phyloP scores from a whole-genome alignment of 2,888 invertebrate species.

The Chironomus tentans region DNA sequence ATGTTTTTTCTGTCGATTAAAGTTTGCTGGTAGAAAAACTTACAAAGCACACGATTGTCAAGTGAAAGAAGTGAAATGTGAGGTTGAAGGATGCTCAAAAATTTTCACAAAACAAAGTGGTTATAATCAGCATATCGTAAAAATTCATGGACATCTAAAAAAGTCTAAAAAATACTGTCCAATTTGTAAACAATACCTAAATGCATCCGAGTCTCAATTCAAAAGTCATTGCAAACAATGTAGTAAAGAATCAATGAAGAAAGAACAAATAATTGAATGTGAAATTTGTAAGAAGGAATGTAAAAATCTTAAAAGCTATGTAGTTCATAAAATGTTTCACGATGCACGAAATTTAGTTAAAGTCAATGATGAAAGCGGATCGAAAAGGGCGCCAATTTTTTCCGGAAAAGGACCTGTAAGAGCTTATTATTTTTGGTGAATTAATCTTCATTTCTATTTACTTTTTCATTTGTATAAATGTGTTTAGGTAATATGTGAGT shows the following conservation, averaged over 20 bases:
- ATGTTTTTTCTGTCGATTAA: conserved; percentile 1
- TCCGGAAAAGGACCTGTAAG: background rate
- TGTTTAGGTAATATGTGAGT: background rate
- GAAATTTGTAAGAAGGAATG: conserved; percentile 19
- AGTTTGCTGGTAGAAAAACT: background rate
- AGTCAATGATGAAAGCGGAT: background rate
- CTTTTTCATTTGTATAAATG: too few relatives aligned
- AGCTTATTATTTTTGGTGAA: too few relatives aligned
- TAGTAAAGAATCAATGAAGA: background rate
- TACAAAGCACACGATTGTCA: conserved; percentile 10
- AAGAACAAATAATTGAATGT: conserved; percentile 10
- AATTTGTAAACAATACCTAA: conserved; percentile 1
- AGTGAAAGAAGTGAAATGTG: conserved; percentile 9
- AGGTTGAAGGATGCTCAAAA: conserved; percentile 7
- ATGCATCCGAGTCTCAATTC: background rate
- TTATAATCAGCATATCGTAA: conserved; percentile 9
- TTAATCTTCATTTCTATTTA: too few relatives aligned
- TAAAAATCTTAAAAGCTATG: conserved; percentile 10
- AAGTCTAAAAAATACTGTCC: conserved; percentile 6
- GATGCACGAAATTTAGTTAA: background rate
- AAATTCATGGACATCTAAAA: conserved; percentile 13
- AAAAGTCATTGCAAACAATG: conserved; percentile 1
- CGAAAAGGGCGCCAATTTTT: background rate
- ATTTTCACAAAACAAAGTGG: conserved; percentile 5
- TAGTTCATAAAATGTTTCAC: conserved; percentile 15